Percentiles rank a stretch among this genome's conserved stretches.
phyloP scores from a whole-genome alignment of 2,797 vertebrate species.

The Microchirus variegatus region DNA sequence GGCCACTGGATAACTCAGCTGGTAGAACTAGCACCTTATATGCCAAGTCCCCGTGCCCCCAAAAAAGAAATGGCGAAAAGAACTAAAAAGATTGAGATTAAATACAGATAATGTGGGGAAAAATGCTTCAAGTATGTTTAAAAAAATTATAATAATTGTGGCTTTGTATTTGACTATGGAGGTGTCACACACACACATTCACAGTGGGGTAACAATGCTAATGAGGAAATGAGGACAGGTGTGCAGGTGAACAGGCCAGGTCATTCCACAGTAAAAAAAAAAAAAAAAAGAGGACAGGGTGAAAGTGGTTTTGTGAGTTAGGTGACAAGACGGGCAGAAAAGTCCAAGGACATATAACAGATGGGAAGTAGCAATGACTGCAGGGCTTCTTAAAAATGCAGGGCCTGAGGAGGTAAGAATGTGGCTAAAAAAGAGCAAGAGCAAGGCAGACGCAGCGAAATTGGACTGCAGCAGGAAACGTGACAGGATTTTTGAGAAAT shows the following conservation, averaged over 20 bases:
- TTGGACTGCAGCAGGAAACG: no score
- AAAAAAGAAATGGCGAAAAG: no score
- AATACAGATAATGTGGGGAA: no score
- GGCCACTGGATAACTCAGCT: no score
- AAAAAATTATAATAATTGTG: no score
- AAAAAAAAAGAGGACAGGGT: background rate
- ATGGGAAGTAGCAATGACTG: background rate
- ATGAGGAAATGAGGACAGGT: background rate
- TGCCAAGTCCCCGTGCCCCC: no score
- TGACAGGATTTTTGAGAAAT: no score
- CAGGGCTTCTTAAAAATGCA: background rate
- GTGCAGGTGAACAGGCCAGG: background rate
- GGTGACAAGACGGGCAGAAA: background rate
- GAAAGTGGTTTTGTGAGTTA: background rate
- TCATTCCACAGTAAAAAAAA: background rate
- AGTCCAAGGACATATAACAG: background rate
- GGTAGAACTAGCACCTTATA: no score
- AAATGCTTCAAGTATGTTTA: no score
- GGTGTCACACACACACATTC: background rate
- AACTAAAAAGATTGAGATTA: no score
- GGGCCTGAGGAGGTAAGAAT: background rate
- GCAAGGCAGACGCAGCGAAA: background rate
- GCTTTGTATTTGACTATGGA: no score
- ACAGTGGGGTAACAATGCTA: background rate
- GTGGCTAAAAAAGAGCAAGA: background rate